A percentile compares a stretch with the other conserved stretches of the same genome.
Evolutionary conservation across 2,113 vertebrate genomes (phyloP).

Genomic region (Erinaceus europaeus): DNA sequence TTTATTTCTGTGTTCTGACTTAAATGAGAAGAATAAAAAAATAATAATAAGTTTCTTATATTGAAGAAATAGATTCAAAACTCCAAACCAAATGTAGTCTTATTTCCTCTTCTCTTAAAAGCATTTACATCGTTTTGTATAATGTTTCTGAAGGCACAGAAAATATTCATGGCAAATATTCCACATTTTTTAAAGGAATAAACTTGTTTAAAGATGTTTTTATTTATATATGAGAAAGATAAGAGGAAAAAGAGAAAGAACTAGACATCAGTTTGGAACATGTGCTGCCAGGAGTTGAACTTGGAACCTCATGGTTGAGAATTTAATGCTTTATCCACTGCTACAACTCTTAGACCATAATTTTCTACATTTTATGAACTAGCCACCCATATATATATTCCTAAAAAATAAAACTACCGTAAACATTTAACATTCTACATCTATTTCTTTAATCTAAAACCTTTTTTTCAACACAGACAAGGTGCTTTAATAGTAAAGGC

Average conservation of each 20-base stretch:
- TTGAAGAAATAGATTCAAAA: not conserved
- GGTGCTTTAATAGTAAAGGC: not conserved
- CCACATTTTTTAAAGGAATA: too few relatives aligned
- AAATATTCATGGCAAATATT: too few relatives aligned
- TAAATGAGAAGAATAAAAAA: not conserved
- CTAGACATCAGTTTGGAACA: too few relatives aligned
- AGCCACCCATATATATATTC: not conserved
- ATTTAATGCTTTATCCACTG: too few relatives aligned
- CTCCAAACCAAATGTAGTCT: not conserved
- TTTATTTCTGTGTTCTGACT: slow-evolving; percentile 15
- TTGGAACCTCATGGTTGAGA: too few relatives aligned
- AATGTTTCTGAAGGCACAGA: not conserved
- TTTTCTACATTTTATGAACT: slow-evolving; percentile 39
- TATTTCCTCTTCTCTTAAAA: slow-evolving; percentile 35
- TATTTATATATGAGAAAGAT: too few relatives aligned
- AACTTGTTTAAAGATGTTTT: too few relatives aligned
- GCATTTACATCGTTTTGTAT: not conserved
- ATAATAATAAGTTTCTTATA: not conserved
- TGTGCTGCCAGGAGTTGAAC: too few relatives aligned
- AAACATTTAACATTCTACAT: not conserved
- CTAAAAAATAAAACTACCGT: not conserved
- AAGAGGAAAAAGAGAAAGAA: too few relatives aligned
- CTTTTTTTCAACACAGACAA: not conserved
- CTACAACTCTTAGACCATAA: too few relatives aligned
- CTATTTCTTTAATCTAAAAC: not conserved